These are phyloP conservation scores for Drosophila engyochracea DNA, from an alignment of 2,888 invertebrate genomes.

Conservation along the genomic window DNA sequence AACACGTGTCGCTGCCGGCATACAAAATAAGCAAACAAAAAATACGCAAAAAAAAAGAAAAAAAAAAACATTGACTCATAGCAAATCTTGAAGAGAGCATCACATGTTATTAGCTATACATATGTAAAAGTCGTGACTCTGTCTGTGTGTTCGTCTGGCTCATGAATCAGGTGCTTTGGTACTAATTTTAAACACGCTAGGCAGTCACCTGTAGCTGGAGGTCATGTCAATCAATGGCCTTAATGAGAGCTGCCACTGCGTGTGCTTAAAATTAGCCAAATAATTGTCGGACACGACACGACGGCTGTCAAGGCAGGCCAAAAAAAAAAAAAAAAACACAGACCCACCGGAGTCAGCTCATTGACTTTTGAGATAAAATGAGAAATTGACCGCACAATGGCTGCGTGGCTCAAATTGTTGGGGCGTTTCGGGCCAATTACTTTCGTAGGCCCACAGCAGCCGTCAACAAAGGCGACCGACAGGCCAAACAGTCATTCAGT, in stretches of 20 bases:
- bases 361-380: conserved; percentile 60
- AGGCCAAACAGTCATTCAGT: conserved; percentile 13
- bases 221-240: conserved; percentile 71
- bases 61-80: conserved; percentile 32
- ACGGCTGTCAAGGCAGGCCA: conserved; percentile 31
- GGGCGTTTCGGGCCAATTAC: conserved; percentile 47
- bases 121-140: background rate
- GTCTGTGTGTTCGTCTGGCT: background rate
- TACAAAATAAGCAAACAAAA: background rate
- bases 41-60: background rate
- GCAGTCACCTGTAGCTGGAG: conserved; percentile 64
- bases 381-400: conserved; percentile 36
- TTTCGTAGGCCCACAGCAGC: conserved; percentile 32
- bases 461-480: conserved; percentile 32
- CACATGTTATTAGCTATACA: conserved; percentile 4
- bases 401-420: conserved; percentile 40
- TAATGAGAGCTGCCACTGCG: conserved; percentile 68
- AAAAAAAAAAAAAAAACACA: background rate
- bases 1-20: conserved; percentile 50
- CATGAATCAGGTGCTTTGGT: conserved; percentile 39
- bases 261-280: conserved; percentile 73
- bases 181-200: conserved; percentile 56
- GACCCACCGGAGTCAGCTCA: conserved; percentile 33
- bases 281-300: conserved; percentile 64
- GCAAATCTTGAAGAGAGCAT: conserved; percentile 17